Percentiles rank a stretch among this genome's conserved stretches.
phyloP scores from a whole-genome alignment of 1,140 invertebrate species.

The Nixonia krombeini region DNA sequence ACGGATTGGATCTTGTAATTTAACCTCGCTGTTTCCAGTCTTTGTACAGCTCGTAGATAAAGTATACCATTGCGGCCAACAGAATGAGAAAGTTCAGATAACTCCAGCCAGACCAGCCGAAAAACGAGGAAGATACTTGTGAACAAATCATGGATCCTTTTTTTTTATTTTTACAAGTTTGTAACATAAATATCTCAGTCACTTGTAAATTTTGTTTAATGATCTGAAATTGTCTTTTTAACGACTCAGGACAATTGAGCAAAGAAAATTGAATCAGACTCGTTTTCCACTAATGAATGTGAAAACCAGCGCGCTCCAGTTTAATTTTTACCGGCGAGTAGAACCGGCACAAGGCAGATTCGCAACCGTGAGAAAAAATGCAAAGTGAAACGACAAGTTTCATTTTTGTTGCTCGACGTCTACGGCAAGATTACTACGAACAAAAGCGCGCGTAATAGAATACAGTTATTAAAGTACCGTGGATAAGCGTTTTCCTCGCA shows the following conservation, averaged over 20 bases:
- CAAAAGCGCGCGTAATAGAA: conserved; percentile 17
- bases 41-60: conserved; percentile 19
- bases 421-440: conserved; percentile 16
- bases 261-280: no score
- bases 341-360: conserved; percentile 1
- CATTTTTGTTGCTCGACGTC: conserved; percentile 20
- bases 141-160: conserved; percentile 19
- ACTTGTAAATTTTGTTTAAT: not conserved
- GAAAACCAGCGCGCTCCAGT: no score
- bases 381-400: no score
- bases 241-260: conserved; percentile 10
- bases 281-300: no score
- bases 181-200: not conserved
- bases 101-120: conserved; percentile 48
- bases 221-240: not conserved
- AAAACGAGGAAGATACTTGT: conserved; percentile 4
- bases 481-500: conserved; percentile 27
- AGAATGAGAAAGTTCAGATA: conserved; percentile 48
- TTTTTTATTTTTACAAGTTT: conserved; percentile 7
- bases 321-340: not conserved
- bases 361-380: no score
- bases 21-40: conserved; percentile 10
- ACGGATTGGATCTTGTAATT: not conserved
- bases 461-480: conserved; percentile 28
- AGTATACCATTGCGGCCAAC: conserved; percentile 26